Conservation (phyloP, 2,888 invertebrate genomes). For the Quadroppia sp. region DNA sequence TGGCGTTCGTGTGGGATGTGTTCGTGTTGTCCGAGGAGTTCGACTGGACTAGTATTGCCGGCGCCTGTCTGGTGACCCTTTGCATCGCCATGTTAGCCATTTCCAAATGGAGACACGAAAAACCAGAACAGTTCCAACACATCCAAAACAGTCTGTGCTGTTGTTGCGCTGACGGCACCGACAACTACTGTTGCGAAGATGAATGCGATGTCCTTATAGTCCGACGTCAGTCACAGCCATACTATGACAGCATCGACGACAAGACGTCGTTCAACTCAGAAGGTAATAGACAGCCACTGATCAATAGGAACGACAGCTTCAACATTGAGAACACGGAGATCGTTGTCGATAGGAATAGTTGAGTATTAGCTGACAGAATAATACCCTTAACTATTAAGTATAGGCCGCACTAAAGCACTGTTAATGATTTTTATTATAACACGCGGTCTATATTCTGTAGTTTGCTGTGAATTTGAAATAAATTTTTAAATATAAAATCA, state of each 20-base stretch:
- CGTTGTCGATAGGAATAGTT: background rate
- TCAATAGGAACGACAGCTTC: background rate
- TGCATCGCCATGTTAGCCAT: slow-evolving; percentile 26
- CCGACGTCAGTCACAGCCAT: background rate
- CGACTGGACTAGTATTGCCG: slow-evolving; percentile 37
- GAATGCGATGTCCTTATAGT: slow-evolving; percentile 4
- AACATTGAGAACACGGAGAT: background rate
- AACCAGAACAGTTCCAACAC: background rate
- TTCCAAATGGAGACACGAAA: slow-evolving; percentile 29
- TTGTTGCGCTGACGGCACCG: background rate
- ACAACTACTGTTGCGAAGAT: background rate
- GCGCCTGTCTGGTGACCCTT: slow-evolving; percentile 31
- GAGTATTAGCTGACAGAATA: too few species aligned
- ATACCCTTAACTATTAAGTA: too few species aligned
- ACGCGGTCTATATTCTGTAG: too few species aligned
- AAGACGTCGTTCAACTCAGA: background rate
- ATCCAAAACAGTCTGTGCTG: background rate
- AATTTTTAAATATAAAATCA: too few species aligned
- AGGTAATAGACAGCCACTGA: background rate
- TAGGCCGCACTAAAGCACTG: too few species aligned
- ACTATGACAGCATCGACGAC: slow-evolving; percentile 17
- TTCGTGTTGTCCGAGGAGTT: slow-evolving; percentile 33
- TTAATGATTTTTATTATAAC: too few species aligned
- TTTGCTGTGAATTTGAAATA: too few species aligned
- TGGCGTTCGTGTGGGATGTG: slow-evolving; percentile 80